Evolutionary conservation across 1,140 invertebrate genomes (phyloP).

Genomic region (Trichoplusia ni): DNA sequence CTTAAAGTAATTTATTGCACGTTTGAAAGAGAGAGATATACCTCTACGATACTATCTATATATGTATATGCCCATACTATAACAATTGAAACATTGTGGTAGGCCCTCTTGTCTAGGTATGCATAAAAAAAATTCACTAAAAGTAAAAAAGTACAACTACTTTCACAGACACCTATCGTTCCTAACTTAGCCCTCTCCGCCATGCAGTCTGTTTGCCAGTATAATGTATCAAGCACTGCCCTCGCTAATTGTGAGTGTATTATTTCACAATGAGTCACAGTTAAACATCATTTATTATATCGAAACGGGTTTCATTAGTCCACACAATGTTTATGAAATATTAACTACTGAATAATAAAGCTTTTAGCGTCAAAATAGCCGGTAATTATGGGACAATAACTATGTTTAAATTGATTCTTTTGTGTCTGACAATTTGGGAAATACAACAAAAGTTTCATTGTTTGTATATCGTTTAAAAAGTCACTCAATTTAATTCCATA

Average conservation of each 20-base stretch:
- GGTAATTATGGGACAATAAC: conserved; percentile 15
- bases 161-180: not conserved
- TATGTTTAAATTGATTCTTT: not conserved
- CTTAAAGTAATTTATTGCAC: no score
- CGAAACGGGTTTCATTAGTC: conserved; percentile 41
- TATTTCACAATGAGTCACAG: conserved; percentile 27
- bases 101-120: no score
- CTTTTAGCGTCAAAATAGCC: conserved; percentile 28
- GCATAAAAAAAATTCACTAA: not conserved
- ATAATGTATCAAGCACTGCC: not conserved
- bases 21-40: no score
- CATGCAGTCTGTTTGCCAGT: not conserved
- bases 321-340: conserved; percentile 30
- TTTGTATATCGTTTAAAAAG: no score
- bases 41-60: not conserved
- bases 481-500: no score
- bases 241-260: conserved; percentile 32
- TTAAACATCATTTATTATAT: conserved; percentile 41
- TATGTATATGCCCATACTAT: no score
- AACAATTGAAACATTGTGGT: no score
- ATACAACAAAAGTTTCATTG: not conserved
- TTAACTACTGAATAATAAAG: conserved; percentile 38
- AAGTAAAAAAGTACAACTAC: not conserved
- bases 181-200: not conserved
- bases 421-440: not conserved